phyloP scores from a whole-genome alignment of 2,113 vertebrate genomes.

The Crotalus horridus region DNA sequence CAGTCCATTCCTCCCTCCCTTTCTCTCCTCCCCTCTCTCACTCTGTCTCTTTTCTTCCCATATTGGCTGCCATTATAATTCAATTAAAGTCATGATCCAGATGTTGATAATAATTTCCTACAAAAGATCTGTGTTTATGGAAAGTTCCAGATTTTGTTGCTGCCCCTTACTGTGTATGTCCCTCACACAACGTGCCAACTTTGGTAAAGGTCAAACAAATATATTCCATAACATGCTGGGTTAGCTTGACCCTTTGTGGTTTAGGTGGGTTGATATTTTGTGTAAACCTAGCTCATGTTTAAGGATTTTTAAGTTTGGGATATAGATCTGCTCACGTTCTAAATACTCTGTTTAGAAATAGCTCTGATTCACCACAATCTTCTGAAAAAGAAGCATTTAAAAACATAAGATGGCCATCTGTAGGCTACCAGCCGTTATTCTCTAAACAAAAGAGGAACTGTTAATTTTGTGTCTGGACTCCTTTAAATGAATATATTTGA shows the following conservation, averaged over 20 bases:
- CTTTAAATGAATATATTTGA: conserved; percentile 55
- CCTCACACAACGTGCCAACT: not conserved
- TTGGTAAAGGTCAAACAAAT: not conserved
- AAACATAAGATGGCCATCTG: not conserved
- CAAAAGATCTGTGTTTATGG: not conserved
- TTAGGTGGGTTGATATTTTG: not conserved
- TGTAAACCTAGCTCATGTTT: not conserved
- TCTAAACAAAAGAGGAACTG: conserved; percentile 22
- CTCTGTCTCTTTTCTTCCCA: not conserved
- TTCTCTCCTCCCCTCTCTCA: not conserved
- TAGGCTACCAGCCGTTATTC: not conserved
- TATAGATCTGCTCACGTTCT: not conserved
- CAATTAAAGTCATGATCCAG: not conserved
- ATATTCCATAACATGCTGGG: not conserved
- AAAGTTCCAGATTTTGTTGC: not conserved
- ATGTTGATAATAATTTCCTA: not conserved
- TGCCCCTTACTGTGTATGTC: not conserved
- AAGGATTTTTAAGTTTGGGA: not conserved
- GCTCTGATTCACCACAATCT: not conserved
- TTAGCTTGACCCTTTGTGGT: not conserved
- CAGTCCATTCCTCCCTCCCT: not conserved
- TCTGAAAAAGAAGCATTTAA: not conserved
- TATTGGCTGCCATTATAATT: not conserved
- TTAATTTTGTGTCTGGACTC: conserved; percentile 41
- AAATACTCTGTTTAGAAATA: not conserved